Evolutionary conservation across 1,140 invertebrate species (phyloP).

Genomic region (Nymphalis io): DNA sequence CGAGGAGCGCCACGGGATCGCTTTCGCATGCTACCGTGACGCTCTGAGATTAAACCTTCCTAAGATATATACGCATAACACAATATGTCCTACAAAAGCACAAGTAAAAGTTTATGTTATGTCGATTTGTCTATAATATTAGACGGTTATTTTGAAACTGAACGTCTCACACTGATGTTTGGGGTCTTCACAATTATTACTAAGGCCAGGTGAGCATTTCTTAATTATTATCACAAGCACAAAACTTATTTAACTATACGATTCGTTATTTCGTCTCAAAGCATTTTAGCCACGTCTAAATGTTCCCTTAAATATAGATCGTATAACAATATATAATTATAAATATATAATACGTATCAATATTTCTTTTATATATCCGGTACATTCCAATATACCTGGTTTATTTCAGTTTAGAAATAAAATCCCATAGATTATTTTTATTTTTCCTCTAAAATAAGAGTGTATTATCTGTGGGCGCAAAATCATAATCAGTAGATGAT

Average conservation of each 20-base stretch:
- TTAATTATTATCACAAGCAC: constrained; percentile 37
- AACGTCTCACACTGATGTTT: constrained; percentile 35
- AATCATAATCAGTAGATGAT: neutral
- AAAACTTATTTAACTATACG: constrained; percentile 25
- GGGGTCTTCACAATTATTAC: constrained; percentile 19
- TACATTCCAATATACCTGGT: constrained; percentile 37
- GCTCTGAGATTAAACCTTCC: too few species aligned
- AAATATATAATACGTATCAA: constrained; percentile 13
- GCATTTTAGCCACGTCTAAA: neutral
- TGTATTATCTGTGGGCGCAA: constrained; percentile 19
- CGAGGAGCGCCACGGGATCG: too few species aligned
- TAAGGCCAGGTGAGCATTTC: constrained; percentile 60
- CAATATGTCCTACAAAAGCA: too few species aligned
- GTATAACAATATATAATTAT: constrained; percentile 29
- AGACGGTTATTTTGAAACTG: constrained; percentile 1
- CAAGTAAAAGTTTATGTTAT: too few species aligned
- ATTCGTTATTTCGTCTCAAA: neutral
- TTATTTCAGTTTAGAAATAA: constrained; percentile 21
- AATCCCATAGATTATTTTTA: constrained; percentile 14
- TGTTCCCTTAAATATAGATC: neutral
- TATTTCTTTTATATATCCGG: constrained; percentile 30
- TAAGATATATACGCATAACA: too few species aligned
- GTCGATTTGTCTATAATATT: constrained; percentile 14
- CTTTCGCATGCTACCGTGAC: too few species aligned
- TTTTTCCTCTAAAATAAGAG: constrained; percentile 15